Evolutionary conservation across 2,113 vertebrate species (phyloP), one percentile per base, ranked within the genome.

Genomic region (Tragelaphus strepsiceros): DNA sequence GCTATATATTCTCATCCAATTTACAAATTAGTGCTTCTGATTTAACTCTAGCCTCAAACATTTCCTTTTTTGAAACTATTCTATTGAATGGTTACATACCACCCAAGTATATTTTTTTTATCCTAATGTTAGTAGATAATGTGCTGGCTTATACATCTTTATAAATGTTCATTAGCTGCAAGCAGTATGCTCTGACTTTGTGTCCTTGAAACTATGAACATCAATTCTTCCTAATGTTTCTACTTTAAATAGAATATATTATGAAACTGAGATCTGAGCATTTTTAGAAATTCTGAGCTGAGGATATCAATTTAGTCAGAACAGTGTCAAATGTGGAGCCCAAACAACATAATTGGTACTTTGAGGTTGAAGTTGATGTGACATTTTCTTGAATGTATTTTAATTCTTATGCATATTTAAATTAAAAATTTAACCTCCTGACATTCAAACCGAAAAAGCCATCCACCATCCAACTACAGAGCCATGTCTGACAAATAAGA

Each of bases 381-480:
- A 97, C 88, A 96, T 28, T 77, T 92, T 96, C 78, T 87, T 96
- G 71, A 92, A 97, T 5, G 35, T 43, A 87, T 82, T 97, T 97
- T 97, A 97, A 95, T 84, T 62, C 7, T 83, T 56, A 94, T 92
- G 43, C 82, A 62, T 97, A 93, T 88, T 98, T 98, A 93, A 96
- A 97, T 98, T 95, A 87, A 95, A 97, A 80, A n/a, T 80, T 93
- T 96, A 94, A 97, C 96, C 61, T 97, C 22, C 46, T 97, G 87
- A 93, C 84, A 94, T 97, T 97, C 87, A 96, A 96, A 54, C 13
- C 3, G 56, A 80, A 11, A 1, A 3, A 82, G 17, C 1, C 62
- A 83, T 83, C 87, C 81, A 22, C 7, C 80, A 95, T 90, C 4
- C 83, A 28, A 43, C 67, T 80, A 94, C 67, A 85, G 28, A 81